phyloP scores from a whole-genome alignment of 2,888 invertebrate species.

The Hypena proboscidalis region DNA sequence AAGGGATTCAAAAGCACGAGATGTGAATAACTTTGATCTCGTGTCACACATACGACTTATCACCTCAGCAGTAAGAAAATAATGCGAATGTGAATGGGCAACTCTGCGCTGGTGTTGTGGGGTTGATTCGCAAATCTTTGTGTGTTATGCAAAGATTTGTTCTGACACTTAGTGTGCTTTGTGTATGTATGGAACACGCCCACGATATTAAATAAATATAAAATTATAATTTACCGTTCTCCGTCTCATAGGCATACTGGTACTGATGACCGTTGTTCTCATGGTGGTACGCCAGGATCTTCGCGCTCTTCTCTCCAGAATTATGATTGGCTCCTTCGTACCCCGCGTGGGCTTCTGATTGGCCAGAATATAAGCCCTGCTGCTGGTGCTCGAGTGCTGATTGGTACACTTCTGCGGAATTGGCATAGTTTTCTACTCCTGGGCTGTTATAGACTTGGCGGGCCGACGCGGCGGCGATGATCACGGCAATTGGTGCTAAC shows the following conservation, averaged over 20 bases:
- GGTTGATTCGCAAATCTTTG: no score
- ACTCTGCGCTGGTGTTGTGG: no score
- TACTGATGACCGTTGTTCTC: conserved; percentile 68
- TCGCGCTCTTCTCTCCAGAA: conserved; percentile 57
- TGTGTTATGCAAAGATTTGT: no score
- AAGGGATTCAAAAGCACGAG: no score
- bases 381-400: conserved; percentile 60
- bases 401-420: conserved; percentile 62
- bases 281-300: conserved; percentile 58
- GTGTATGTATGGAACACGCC: no score
- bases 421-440: conserved; percentile 48
- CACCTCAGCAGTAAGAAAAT: no score
- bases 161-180: no score
- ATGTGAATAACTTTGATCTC: no score
- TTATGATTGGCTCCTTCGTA: conserved; percentile 32
- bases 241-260: conserved; percentile 85
- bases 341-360: conserved; percentile 48
- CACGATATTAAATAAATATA: not conserved
- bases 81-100: no score
- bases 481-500: conserved; percentile 57
- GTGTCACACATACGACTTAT: no score
- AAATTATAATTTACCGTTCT: conserved; percentile 77
- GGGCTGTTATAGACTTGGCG: conserved; percentile 54
- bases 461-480: conserved; percentile 64
- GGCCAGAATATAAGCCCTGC: conserved; percentile 51